Base-by-base conservation (phyloP, 2,797 vertebrate genomes). In the Micrastur ruficollis region DNA sequence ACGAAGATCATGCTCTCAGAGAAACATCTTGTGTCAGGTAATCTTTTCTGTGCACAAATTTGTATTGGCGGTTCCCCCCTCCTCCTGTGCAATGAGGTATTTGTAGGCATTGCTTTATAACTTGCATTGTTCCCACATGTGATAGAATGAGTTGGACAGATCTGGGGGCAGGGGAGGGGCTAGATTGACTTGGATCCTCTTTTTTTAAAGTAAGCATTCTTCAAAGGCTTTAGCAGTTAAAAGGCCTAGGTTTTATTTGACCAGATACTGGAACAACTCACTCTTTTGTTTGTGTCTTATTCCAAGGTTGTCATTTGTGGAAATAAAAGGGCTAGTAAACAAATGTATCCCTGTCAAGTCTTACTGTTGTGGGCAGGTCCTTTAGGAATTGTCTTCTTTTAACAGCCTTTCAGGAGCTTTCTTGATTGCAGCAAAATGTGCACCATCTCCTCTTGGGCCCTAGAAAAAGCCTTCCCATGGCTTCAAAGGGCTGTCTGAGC, bases 1-100 rank as follows among this genome's bases (percentile, higher is more conserved):
- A 99, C 99, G 0, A 99, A 99, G 98, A 99, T 99, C 61, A 99
- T 99, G 99, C 97, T 99, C 40, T 99, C 99, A 3, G 99, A 99
- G 98, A 99, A 99, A 94, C 99, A 99, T 91, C 98, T 99, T 12
- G 99, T 99, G 15, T 99, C 99, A 97, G 99, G 99, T 99, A 98
- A 90, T 63, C 18, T 55, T 61, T 79, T 85, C 34, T 36, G 31
- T 44, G 44, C 49, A 42, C 36, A 58, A 9, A 58, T 53, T 58
- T 66, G 38, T 32, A 10, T 9, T 42, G 58, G 25, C 9, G 4
- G 6, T 18, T 85, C 75, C 70, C 16, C 26, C 12, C 13, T 88
- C 17, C 40, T 81, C 16, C 47, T 84, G 55, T 82, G 53, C 75
- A 26, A 11, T 50, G 31, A 73, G 34, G 8, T 38, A 22, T 67